Evolutionary conservation across 2,797 vertebrate species (phyloP), one percentile per base, ranked within the genome.

Genomic region (Buceros bicornis): DNA sequence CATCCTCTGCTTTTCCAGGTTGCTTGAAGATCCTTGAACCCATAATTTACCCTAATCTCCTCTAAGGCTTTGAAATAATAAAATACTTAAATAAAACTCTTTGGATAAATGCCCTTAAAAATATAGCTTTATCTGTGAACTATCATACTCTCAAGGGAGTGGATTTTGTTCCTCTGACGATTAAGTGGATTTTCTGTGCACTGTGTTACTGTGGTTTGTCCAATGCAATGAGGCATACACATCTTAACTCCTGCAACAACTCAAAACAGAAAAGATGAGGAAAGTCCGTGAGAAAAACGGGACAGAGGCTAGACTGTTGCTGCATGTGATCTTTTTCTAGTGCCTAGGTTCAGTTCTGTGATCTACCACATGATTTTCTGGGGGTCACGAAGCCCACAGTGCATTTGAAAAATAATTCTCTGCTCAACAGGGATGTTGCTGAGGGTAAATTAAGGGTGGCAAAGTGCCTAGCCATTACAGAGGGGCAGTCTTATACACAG

Each of bases 1-100:
- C 90, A 92, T 87, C 67, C 83, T 94, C 71, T 94, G 67, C 81
- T 95, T 95, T 95, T 95, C 83, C 86, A 97, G 91, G 95, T 97
- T 96, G 22, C 90, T 85, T 60, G 81, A 90, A 85, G 94, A 90
- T 93, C 15, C 86, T 80, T 93, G 88, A 94, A 93, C 83, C 86
- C 64, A 71, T 96, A 96, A 96, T 95, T 97, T 97, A 47, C 61
- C 33, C 64, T 93, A 87, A 93, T 92, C 93, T 89, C 42, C 67
- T 95, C 81, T 94, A 90, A 89, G 57, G 78, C 86, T 95, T 92
- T 96, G 88, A 80, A 96, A 95, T 94, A 94, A 95, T 87, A 84
- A 93, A 96, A 88, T 86, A 65, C 58, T 95, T 89, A 90, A 89
- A 83, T 51, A 51, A 91, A 88, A 84, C 45, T 84, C 45, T 81